Evolutionary conservation across 2,797 vertebrate species (phyloP), one percentile per base, ranked within the genome.

Genomic region (Harpagifer antarcticus): DNA sequence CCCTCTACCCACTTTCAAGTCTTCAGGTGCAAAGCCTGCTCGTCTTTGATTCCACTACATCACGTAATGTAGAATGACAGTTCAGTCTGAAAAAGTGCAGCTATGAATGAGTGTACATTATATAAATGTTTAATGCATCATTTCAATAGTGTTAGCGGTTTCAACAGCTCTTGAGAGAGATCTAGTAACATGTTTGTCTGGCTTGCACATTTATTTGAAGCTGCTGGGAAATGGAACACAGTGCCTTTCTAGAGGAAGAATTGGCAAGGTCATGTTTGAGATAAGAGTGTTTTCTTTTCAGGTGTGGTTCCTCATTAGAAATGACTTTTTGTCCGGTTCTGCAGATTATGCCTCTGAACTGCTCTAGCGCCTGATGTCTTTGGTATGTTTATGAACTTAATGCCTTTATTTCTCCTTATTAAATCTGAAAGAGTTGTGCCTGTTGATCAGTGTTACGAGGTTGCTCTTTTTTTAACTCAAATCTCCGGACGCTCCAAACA

Each of bases 291-390:
- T 57, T 68, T n/a, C 33, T 17, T 55, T 59, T 40, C 17, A 31
- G 42, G 23, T 0, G 19, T 44, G 47, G 61, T 62, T 47, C 23
- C 3, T 57, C 50, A 49, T 8, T n/a, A 48, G 31, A 57, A 55
- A 42, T 43, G 0, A 20, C 13, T 49, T 67, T 64, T 57, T 55
- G 33, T 6, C 33, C 33, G 33, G 33, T 27, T 71, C 13, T 61
- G 9, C 49, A 47, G 37, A 15, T 71, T 20, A 59, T 53, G 1
- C 44, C 27, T 11, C 31, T 27, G 19, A 43, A 40, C 50, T 37
- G 68, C 47, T 63, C 44, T 45, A 37, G 58, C 47, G 37, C 43
- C 58, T 81, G n/a, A 33, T 43, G 20, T 67, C 70, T 86, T 67
- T 64, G 71, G 72, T 58, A 67, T 54, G 61, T 62, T 50, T 55